Evolutionary conservation across 37 sponge, comb jelly and placozoan species (phyloP).

Genomic region (Halichondria panicea): DNA sequence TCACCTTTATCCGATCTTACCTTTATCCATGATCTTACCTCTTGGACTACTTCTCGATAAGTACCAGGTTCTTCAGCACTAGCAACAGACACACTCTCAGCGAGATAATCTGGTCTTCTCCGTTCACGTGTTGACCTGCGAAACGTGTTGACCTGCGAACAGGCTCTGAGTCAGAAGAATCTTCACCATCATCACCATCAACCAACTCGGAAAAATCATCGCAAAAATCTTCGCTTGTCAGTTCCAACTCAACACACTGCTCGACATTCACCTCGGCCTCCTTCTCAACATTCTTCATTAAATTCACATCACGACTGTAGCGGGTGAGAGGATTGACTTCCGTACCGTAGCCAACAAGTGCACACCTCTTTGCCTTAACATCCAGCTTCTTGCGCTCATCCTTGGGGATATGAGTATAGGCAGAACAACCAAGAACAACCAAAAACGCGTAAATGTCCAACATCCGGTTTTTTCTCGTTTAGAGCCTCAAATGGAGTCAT

Average conservation of each 20-base stretch:
- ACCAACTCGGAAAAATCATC: too few relatives aligned
- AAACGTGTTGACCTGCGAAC: too few relatives aligned
- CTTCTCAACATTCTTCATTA: conserved; percentile 6
- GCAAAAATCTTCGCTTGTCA: too few relatives aligned
- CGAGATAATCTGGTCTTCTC: conserved; percentile 36
- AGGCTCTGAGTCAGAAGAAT: too few relatives aligned
- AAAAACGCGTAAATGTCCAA: conserved; percentile 47
- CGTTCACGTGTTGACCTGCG: conserved; percentile 41
- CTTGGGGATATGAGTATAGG: conserved; percentile 33
- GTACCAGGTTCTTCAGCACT: too few relatives aligned
- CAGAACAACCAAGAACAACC: background rate
- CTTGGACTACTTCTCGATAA: too few relatives aligned
- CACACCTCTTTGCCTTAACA: conserved; percentile 38
- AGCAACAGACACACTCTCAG: background rate
- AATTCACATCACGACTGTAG: conserved; percentile 32
- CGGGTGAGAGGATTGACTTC: conserved; percentile 37
- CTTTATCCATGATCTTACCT: too few relatives aligned
- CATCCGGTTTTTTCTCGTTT: conserved; percentile 31
- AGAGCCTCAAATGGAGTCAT: conserved; percentile 65
- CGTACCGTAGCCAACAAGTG: conserved; percentile 32
- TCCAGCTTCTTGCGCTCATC: conserved; percentile 51
- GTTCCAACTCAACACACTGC: too few relatives aligned
- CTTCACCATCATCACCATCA: too few relatives aligned
- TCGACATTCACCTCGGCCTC: conserved; percentile 33
- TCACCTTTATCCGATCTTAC: too few relatives aligned